Evolutionary conservation across 1,140 invertebrate species (phyloP), one percentile per base, ranked within the genome.

Genomic region (Euglossa dilemma): DNA sequence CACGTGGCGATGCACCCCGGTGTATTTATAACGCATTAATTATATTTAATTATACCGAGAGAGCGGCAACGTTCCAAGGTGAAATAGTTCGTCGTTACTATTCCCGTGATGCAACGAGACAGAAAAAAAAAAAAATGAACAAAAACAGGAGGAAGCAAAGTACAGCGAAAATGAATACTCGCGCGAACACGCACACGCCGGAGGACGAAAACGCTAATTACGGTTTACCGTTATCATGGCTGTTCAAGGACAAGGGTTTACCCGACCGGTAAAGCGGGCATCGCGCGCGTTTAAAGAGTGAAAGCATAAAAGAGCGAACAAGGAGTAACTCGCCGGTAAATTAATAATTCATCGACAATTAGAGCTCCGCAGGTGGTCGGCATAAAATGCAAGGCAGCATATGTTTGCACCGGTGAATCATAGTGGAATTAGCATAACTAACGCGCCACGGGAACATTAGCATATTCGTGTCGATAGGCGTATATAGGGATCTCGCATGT

Each of bases 331-430:
- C 61, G 71, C 43, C 59, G 6, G 72, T 77, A 78, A 87, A 92
- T 92, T 90, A 92, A 92, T 91, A 92, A 92, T 92, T 92, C 91
- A 92, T 91, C 80, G 85, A 91, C 89, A 92, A 91, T 92, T 91
- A 92, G 69, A 87, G 83, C 88, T 91, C 90, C 89, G 90, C 92
- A 93, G 92, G 93, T 94, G 92, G 91, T 90, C 88, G 76, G 82
- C 90, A 88, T 90, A 91, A 92, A 92, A 92, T 85, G 80, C 82
- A 80, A 80, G 84, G 72, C 85, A 84, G 87, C 93, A 94, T 94
- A 93, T 94, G 93, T 92, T 93, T 91, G 87, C 66, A 28, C 75
- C 70, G 90, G 90, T 93, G 93, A 94, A 94, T 94, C 93, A 94
- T 93, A 88, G 89, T 85, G 84, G 84, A 92, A 93, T 92, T 93